phyloP scores from a whole-genome alignment of 2,888 invertebrate genomes.

The Limnephilus marmoratus region DNA sequence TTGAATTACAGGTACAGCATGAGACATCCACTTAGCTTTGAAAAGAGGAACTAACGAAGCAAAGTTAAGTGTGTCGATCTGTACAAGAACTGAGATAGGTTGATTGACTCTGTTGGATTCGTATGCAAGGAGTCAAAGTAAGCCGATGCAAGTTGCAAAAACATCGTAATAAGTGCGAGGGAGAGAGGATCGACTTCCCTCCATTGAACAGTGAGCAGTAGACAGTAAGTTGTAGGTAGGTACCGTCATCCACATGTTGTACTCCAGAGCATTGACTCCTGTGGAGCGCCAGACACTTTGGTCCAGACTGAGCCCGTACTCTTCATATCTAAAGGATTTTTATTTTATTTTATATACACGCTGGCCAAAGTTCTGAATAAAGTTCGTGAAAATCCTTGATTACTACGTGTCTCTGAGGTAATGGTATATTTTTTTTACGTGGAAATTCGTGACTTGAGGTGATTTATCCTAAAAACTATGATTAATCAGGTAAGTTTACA shows the following conservation, averaged over 20 bases:
- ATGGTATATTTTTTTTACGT: neutral
- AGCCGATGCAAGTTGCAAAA: neutral
- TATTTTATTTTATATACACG: neutral
- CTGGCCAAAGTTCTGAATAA: neutral
- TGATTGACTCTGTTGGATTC: neutral
- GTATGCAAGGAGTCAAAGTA: neutral
- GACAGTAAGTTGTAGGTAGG: neutral
- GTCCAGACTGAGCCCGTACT: slow-evolving; percentile 30
- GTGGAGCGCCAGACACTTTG: slow-evolving; percentile 12
- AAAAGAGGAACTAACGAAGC: neutral
- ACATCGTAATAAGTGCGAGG: neutral
- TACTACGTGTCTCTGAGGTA: neutral
- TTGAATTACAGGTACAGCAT: neutral
- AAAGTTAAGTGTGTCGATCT: neutral
- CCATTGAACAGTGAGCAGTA: neutral
- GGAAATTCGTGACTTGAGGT: neutral
- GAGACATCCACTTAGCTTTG: neutral
- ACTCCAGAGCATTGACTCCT: slow-evolving; percentile 38
- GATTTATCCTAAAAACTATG: neutral
- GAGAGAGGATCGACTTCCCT: neutral
- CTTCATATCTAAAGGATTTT: neutral
- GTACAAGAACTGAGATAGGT: neutral
- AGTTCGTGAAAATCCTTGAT: neutral
- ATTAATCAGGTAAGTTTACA: neutral
- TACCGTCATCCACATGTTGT: slow-evolving; percentile 35